Evolutionary conservation across 2,113 vertebrate species (phyloP), one percentile per base, ranked within the genome.

Genomic region (Zapus hudsonius): DNA sequence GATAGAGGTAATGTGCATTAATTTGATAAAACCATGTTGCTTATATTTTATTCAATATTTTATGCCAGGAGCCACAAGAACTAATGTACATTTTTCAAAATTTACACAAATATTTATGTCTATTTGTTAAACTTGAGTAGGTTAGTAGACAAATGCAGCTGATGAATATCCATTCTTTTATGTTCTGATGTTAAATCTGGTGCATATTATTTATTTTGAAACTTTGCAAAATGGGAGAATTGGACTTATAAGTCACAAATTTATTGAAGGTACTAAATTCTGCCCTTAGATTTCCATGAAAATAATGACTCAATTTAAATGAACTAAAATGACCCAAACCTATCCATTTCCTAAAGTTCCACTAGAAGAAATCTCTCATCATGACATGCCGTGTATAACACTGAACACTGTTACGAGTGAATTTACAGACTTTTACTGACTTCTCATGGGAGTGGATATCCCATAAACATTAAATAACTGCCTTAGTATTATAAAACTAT

Each of bases 191-290:
- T 81, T 70, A 70, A 85, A 66, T 57, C 7, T 55, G 10, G 70
- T 74, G 8, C 22, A 29, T 55, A 33, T 78, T 84, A 66, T 44
- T 83, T 38, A 40, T 15, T 12, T 16, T 12, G 2, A 57, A 79
- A 73, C 47, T 88, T 17, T 36, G 31, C 52, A 91, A 89, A 93
- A 66, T 19, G 93, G n/a, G 11, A 83, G 20, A 75, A 74, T 67
- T 52, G 4, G 17, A 7, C 52, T 82, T 84, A 73, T 4, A 70
- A 81, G 31, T 69, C 84, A 64, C 12, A 31, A 5, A 93, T 5
- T 4, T 0, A 16, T 36, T 33, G 10, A 70, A 87, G 44, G 75
- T 79, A 79, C 22, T 40, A 47, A 87, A 82, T 64, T 5, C 57
- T 67, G n/a, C 10, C 0, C 10, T 31, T 61, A 4, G 31, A 20